These are phyloP conservation scores for Diaprepes abbreviatus DNA, from an alignment of 2,888 invertebrate genomes.

Conservation along the genomic window DNA sequence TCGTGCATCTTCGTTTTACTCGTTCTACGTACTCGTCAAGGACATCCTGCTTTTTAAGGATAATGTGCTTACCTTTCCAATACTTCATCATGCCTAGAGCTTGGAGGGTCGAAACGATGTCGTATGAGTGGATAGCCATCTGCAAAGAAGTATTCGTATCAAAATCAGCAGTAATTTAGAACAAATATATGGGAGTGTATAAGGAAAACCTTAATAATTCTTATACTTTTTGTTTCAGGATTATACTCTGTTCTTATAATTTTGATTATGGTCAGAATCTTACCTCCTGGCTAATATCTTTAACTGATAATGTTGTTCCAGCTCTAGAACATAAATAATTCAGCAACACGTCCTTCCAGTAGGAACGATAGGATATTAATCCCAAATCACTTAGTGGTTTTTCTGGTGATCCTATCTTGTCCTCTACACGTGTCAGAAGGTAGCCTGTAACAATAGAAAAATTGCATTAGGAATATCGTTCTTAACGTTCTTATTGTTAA, in stretches of 20 bases:
- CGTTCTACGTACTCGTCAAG: conserved; percentile 93
- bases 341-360: conserved; percentile 97
- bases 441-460: conserved; percentile 79
- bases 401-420: conserved; percentile 99
- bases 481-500: not conserved
- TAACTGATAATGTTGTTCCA: conserved; percentile 90
- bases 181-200: too few species aligned
- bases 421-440: conserved; percentile 93
- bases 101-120: conserved; percentile 97
- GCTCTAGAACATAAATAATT: conserved; percentile 91
- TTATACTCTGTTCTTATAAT: too few species aligned
- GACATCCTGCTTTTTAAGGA: conserved; percentile 94
- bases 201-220: too few species aligned
- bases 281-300: conserved; percentile 87
- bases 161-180: too few species aligned
- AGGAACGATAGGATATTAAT: conserved; percentile 96
- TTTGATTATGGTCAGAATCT: too few species aligned
- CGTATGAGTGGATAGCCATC: conserved; percentile 96
- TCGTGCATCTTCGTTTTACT: conserved; percentile 79
- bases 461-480: too few species aligned
- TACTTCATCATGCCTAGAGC: conserved; percentile 98
- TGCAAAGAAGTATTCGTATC: conserved; percentile 26
- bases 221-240: too few species aligned
- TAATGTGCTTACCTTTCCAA: conserved; percentile 96
- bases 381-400: conserved; percentile 98